phyloP scores from a whole-genome alignment of 2,888 invertebrate species.

The Scaptomyza cyrtandrae region DNA sequence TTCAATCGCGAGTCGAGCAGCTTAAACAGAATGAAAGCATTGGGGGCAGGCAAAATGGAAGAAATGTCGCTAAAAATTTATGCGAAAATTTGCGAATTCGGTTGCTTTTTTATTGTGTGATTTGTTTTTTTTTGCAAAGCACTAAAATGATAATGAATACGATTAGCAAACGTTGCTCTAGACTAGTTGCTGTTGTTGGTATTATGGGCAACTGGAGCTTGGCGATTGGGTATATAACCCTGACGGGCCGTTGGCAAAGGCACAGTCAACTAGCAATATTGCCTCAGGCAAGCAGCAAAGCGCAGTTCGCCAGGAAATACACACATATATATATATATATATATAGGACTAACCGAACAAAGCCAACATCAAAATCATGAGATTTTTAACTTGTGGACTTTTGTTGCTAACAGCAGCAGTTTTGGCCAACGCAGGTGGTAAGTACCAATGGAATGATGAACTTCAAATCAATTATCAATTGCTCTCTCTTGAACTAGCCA shows the following conservation, averaged over 20 bases:
- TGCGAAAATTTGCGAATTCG: slow-evolving; percentile 66
- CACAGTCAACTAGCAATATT: slow-evolving; percentile 67
- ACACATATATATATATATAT: neutral
- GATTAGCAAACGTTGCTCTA: slow-evolving; percentile 32
- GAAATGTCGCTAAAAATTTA: slow-evolving; percentile 58
- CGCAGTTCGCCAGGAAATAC: slow-evolving; percentile 29
- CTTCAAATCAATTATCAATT: neutral
- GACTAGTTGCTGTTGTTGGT: slow-evolving; percentile 33
- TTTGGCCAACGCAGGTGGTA: slow-evolving; percentile 59
- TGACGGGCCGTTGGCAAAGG: slow-evolving; percentile 41
- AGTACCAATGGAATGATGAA: slow-evolving; percentile 25
- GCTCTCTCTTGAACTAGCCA: slow-evolving; percentile 19
- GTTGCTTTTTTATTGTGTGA: neutral
- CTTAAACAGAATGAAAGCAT: neutral
- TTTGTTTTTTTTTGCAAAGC: neutral
- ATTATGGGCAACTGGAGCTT: slow-evolving; percentile 45
- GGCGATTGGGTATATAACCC: slow-evolving; percentile 65
- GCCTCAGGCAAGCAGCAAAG: slow-evolving; percentile 51
- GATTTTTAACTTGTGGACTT: slow-evolving; percentile 44
- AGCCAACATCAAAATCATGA: slow-evolving; percentile 46
- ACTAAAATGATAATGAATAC: slow-evolving; percentile 72
- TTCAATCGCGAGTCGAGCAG: slow-evolving; percentile 30
- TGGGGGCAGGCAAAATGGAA: slow-evolving; percentile 4
- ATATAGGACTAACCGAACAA: neutral
- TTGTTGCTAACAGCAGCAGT: slow-evolving; percentile 51